These are phyloP conservation scores for Tyria jacobaeae DNA, from an alignment of 2,888 invertebrate species.

Conservation along the genomic window DNA sequence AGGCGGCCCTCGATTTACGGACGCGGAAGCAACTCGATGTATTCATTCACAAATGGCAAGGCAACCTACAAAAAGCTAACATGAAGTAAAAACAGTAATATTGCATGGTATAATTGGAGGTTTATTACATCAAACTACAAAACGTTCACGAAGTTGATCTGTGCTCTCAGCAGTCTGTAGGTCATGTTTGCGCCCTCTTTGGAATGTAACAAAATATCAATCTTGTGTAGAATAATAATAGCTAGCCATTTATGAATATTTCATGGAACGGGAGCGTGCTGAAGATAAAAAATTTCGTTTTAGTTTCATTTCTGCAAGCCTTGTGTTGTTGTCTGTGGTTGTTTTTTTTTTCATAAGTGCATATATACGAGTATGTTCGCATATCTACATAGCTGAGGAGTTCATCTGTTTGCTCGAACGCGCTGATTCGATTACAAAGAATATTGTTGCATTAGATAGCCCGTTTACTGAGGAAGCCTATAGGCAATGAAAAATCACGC, in stretches of 20 bases:
- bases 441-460: too few species aligned
- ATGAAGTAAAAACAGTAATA: constrained; percentile 30
- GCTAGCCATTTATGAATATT: constrained; percentile 22
- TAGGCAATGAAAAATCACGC: too few species aligned
- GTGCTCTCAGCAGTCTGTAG: constrained; percentile 9
- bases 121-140: constrained; percentile 9
- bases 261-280: constrained; percentile 8
- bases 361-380: too few species aligned
- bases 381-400: too few species aligned
- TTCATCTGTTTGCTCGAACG: too few species aligned
- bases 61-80: constrained; percentile 36
- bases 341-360: too few species aligned
- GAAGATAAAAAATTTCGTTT: background rate
- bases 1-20: constrained; percentile 42
- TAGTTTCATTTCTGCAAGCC: background rate
- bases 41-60: constrained; percentile 39
- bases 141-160: constrained; percentile 5
- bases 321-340: background rate
- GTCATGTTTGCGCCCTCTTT: constrained; percentile 19
- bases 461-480: too few species aligned
- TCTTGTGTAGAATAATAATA: background rate
- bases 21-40: constrained; percentile 49
- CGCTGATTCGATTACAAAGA: too few species aligned
- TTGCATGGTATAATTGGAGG: constrained; percentile 15
- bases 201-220: background rate